These are phyloP conservation scores for Stenolophus ochropezus DNA, from an alignment of 2,888 invertebrate genomes.

Conservation along the genomic window DNA sequence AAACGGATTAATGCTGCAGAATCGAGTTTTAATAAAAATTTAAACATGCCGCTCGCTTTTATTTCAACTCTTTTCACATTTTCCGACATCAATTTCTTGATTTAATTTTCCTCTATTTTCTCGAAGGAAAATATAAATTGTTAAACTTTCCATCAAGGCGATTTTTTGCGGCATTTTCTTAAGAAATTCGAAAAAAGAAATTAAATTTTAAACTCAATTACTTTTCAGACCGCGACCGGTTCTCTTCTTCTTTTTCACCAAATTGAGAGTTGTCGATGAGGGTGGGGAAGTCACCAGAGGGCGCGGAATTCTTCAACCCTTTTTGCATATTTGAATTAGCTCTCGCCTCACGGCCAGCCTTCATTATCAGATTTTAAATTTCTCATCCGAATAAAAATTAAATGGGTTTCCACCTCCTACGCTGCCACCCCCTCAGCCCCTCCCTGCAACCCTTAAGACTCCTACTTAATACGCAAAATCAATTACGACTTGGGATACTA, in stretches of 20 bases:
- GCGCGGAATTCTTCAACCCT: constrained; percentile 51
- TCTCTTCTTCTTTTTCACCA: constrained; percentile 50
- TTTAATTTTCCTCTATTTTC: constrained; percentile 49
- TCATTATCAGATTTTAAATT: constrained; percentile 51
- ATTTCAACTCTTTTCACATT: constrained; percentile 53
- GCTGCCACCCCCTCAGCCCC: neutral
- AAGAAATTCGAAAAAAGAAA: constrained; percentile 57
- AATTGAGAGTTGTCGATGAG: constrained; percentile 45
- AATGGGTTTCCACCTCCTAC: constrained; percentile 31
- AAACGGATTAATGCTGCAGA: constrained; percentile 4
- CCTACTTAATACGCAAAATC: neutral
- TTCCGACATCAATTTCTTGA: constrained; percentile 51
- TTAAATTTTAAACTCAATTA: constrained; percentile 60
- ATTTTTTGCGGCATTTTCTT: constrained; percentile 49
- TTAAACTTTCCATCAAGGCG: constrained; percentile 57
- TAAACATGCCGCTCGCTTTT: constrained; percentile 27
- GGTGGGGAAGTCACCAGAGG: constrained; percentile 30
- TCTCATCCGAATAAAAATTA: constrained; percentile 36
- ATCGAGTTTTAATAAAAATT: constrained; percentile 45
- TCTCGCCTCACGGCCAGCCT: constrained; percentile 24
- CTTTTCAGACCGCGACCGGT: constrained; percentile 53
- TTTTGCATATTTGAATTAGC: constrained; percentile 59
- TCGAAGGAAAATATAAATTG: constrained; percentile 53
- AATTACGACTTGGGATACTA: neutral
- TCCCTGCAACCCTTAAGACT: no score